phyloP scores from a whole-genome alignment of 2,888 invertebrate species.

The Stegana nigrithorax region DNA sequence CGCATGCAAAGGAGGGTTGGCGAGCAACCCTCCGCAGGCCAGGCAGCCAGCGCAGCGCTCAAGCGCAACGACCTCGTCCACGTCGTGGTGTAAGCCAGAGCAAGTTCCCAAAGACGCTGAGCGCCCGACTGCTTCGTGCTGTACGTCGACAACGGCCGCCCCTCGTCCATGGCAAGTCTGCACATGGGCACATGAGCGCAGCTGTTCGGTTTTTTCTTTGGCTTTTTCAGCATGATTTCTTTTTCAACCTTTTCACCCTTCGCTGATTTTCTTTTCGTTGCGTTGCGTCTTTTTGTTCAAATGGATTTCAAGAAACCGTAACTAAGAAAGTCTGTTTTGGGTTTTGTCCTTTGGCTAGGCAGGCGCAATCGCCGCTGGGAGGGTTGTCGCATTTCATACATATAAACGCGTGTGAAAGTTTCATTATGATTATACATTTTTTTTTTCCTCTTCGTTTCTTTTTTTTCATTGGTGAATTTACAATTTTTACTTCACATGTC shows the following conservation, averaged over 20 bases:
- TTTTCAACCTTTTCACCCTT: background rate
- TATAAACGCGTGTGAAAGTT: conserved; percentile 4
- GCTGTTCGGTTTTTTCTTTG: conserved; percentile 11
- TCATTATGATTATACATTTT: background rate
- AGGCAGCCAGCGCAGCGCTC: background rate
- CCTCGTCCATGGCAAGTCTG: no score
- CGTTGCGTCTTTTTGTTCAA: no score
- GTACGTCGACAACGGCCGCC: no score
- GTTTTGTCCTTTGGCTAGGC: background rate
- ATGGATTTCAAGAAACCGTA: no score
- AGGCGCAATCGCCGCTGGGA: no score
- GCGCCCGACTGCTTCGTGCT: no score
- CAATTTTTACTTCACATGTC: conserved; percentile 1
- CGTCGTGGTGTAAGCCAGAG: background rate
- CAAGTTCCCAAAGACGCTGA: no score
- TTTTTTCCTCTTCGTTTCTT: background rate
- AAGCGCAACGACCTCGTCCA: conserved; percentile 4
- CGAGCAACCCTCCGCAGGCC: background rate
- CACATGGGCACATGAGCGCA: no score
- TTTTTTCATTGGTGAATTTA: background rate
- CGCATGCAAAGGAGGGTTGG: background rate
- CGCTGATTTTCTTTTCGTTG: no score
- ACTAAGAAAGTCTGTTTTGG: no score
- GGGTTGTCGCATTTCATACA: no score
- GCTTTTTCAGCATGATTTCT: background rate